Percentiles rank a stretch among this genome's conserved stretches.
Evolutionary conservation across 2,113 vertebrate genomes (phyloP).

Genomic region (Maccullochella peelii): DNA sequence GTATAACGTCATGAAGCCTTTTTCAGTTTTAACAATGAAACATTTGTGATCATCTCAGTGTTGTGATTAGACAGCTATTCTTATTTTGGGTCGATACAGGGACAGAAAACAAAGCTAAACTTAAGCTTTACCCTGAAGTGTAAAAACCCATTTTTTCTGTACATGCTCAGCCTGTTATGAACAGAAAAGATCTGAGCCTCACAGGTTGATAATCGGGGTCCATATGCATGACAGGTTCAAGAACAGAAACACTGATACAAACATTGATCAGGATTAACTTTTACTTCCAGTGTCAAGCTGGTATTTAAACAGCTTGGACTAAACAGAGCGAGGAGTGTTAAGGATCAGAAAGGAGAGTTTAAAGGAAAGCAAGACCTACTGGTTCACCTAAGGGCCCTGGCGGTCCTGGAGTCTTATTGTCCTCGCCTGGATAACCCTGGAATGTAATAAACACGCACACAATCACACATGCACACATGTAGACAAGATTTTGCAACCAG

Average conservation of each 20-base stretch:
- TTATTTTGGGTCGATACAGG: not conserved
- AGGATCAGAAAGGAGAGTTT: slow-evolving; percentile 71
- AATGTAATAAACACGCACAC: slow-evolving; percentile 60
- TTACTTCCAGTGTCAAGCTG: slow-evolving; percentile 29
- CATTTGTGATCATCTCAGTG: not conserved
- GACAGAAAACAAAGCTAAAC: slow-evolving; percentile 2
- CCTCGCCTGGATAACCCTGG: slow-evolving; percentile 95
- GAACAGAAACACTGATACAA: slow-evolving; percentile 24
- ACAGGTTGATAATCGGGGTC: slow-evolving; percentile 9
- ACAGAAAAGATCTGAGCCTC: slow-evolving; percentile 2
- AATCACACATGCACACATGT: slow-evolving; percentile 37
- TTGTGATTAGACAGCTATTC: not conserved
- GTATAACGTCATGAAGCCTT: not conserved
- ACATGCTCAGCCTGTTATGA: not conserved
- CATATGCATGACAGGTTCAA: slow-evolving; percentile 9
- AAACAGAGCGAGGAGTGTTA: slow-evolving; percentile 31
- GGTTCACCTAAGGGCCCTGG: slow-evolving; percentile 99
- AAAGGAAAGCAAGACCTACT: slow-evolving; percentile 97
- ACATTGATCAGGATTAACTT: slow-evolving; percentile 41
- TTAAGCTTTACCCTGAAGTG: not conserved
- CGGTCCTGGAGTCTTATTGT: slow-evolving; percentile 88
- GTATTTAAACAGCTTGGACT: slow-evolving; percentile 12
- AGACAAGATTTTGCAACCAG: not conserved
- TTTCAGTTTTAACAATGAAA: slow-evolving; percentile 4
- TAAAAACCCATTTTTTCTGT: not conserved